Evolutionary conservation across 1,140 invertebrate species (phyloP).

Genomic region (Brachionus rubens): DNA sequence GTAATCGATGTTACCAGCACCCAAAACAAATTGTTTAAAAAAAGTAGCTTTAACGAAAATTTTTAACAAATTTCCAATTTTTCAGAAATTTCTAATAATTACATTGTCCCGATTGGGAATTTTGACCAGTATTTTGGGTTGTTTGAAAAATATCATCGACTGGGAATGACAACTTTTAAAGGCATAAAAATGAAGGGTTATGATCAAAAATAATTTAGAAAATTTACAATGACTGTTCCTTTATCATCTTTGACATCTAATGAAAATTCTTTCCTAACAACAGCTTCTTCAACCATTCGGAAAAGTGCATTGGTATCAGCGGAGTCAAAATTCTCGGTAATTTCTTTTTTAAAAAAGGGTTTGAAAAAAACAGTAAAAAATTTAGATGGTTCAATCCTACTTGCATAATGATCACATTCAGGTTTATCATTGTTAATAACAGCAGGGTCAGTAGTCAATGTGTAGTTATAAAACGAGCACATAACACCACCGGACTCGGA

Average conservation of each 20-base stretch:
- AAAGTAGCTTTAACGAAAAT: background rate
- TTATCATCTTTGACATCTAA: conserved; percentile 13
- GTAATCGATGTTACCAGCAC: background rate
- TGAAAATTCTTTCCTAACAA: conserved; percentile 9
- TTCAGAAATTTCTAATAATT: background rate
- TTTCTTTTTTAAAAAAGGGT: conserved; percentile 29
- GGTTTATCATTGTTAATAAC: background rate
- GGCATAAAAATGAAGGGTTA: background rate
- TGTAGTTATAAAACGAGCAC: conserved; percentile 42
- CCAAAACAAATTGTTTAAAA: conserved; percentile 27
- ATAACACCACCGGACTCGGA: background rate
- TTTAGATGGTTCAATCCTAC: no score
- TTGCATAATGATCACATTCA: conserved; percentile 34
- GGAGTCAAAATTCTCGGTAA: conserved; percentile 17
- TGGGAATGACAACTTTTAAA: background rate
- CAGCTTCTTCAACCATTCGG: conserved; percentile 36
- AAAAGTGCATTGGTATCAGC: background rate
- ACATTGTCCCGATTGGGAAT: background rate
- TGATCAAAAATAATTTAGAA: background rate
- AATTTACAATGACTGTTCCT: background rate
- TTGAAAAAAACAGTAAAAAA: no score
- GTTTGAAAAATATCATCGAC: conserved; percentile 15
- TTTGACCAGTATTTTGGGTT: background rate
- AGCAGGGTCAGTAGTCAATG: conserved; percentile 4
- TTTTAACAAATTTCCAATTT: background rate